Conservation (phyloP, 2,113 vertebrate genomes). For the Pardalotus punctatus region DNA sequence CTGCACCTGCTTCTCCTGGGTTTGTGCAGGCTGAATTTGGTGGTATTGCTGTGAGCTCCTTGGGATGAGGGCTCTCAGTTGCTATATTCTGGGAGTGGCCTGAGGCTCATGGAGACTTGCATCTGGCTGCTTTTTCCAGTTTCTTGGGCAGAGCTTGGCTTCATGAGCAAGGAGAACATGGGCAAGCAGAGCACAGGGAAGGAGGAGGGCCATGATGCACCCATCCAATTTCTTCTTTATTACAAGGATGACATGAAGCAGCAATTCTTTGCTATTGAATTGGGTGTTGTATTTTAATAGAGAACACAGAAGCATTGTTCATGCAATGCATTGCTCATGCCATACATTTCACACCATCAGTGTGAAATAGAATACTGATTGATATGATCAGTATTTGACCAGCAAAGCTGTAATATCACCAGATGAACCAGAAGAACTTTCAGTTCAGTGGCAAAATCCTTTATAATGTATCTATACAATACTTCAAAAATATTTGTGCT, state of each 20-base stretch:
- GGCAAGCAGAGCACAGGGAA: background rate
- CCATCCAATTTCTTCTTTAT: background rate
- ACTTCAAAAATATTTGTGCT: slow-evolving; percentile 25
- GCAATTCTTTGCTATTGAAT: background rate
- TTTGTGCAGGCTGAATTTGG: background rate
- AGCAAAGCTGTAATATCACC: background rate
- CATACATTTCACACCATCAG: background rate
- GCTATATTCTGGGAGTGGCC: background rate
- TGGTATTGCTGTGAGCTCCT: background rate
- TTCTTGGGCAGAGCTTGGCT: background rate
- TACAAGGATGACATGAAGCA: background rate
- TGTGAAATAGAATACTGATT: background rate
- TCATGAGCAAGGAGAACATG: background rate
- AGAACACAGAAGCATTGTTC: background rate
- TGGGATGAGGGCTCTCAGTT: background rate
- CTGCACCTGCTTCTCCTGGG: background rate
- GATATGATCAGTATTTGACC: background rate
- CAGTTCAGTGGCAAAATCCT: background rate
- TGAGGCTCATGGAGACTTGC: background rate
- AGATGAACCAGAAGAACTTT: background rate
- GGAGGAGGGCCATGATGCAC: background rate
- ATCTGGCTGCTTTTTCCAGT: background rate
- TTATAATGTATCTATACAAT: background rate
- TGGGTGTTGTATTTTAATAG: background rate
- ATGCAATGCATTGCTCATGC: background rate